Evolutionary conservation across 2,113 vertebrate genomes (phyloP).

Genomic region (Alouatta palliata): DNA sequence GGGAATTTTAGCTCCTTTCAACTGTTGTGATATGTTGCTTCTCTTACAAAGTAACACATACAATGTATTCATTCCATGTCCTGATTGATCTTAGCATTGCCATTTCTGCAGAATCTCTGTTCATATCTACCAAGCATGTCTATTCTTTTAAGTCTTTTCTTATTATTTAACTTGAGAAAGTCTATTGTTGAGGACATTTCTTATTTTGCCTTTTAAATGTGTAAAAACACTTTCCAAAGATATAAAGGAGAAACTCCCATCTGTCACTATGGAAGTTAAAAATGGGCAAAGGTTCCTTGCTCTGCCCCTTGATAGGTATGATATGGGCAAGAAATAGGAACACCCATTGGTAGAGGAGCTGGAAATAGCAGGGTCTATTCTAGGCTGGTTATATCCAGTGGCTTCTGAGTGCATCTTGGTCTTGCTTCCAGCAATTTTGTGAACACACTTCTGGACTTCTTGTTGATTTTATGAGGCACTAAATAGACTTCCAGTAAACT

Average conservation of each 20-base stretch:
- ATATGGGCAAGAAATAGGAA: neutral
- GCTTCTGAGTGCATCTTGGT: rapidly evolving
- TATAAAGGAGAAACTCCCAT: neutral
- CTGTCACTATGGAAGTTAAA: neutral
- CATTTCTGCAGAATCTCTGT: neutral
- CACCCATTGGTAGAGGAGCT: neutral
- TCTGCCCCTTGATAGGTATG: neutral
- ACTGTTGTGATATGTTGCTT: too few species aligned
- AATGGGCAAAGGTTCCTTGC: neutral
- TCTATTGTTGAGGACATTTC: neutral
- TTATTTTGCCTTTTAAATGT: neutral
- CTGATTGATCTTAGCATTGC: neutral
- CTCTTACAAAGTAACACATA: neutral
- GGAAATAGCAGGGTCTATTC: neutral
- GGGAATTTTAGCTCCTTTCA: neutral
- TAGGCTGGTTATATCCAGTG: neutral
- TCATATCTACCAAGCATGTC: neutral
- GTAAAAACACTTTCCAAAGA: neutral
- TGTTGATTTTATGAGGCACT: neutral
- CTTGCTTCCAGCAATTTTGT: neutral
- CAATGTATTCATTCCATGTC: neutral
- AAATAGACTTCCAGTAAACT: neutral
- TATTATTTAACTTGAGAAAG: neutral
- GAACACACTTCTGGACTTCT: neutral
- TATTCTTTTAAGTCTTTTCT: neutral